Evolutionary conservation across 2,113 vertebrate genomes (phyloP).

Genomic region (Gambusia holbrooki): DNA sequence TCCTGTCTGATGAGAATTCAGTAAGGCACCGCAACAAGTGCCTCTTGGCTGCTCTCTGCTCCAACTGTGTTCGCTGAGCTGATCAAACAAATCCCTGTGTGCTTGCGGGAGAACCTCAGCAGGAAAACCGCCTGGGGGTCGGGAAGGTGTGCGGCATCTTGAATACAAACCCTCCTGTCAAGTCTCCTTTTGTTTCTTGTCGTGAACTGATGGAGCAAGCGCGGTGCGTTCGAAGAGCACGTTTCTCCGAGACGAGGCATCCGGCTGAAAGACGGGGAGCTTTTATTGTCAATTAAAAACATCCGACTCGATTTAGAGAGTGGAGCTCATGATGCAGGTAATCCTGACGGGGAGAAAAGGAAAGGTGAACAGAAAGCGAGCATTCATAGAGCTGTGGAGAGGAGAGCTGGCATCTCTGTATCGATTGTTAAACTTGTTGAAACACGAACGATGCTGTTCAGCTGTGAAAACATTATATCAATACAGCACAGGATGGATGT

Average conservation of each 20-base stretch:
- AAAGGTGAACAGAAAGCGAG: conserved; percentile 14
- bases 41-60: conserved; percentile 4
- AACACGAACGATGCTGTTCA: conserved; percentile 2
- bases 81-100: neutral
- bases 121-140: neutral
- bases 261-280: conserved; percentile 22
- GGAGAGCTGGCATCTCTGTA: conserved; percentile 6
- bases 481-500: conserved; percentile 29
- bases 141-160: neutral
- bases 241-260: conserved; percentile 14
- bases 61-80: neutral
- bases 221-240: neutral
- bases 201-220: neutral
- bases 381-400: conserved; percentile 14
- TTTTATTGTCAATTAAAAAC: conserved; percentile 14
- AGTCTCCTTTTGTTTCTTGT: neutral
- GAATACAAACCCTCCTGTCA: neutral
- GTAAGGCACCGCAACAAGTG: conserved; percentile 11
- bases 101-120: neutral
- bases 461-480: conserved; percentile 36
- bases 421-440: conserved; percentile 38
- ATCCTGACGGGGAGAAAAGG: conserved; percentile 27
- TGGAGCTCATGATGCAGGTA: conserved; percentile 1
- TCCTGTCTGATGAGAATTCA: neutral
- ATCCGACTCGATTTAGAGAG: conserved; percentile 19